Base-by-base conservation (phyloP, 2,113 vertebrate species). In the Hippolais icterina region DNA sequence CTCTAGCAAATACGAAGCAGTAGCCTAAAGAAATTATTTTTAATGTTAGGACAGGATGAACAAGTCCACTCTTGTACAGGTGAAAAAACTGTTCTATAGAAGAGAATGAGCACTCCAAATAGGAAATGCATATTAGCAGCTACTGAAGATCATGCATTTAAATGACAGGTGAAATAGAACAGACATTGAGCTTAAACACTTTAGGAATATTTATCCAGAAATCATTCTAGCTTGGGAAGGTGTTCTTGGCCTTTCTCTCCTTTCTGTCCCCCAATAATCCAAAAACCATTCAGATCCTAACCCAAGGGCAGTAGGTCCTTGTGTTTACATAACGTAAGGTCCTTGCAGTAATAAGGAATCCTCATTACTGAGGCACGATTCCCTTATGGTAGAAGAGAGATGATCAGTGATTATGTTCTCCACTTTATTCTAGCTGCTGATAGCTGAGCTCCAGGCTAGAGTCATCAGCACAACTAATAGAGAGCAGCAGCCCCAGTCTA, bases 321-420 rank as follows among this genome's bases (percentile, higher is more conserved):
- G 24, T 41, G 15, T 71, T 90, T 71, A 46, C 24, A 4, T 59
- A 57, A 57, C 0, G 0, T n/a, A 28, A 88, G 12, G 15, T 25
- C 42, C 35, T 81, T 47, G 22, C 16, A 39, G 11, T n/a, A 35
- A 25, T 17, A 25, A 42, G 39, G 14, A 71, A 50, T 74, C 27
- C 56, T 50, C 0, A 0, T 66, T 47, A 59, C 39, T 3, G 6
- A 90, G 31, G 19, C 41, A n/a, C 53, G 22, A 41, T 60, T 85
- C 31, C 12, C 10, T 52, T 31, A 4, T 19, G 80, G 29, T 29
- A 29, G 8, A 63, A 59, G 64, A 59, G 33, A 70, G 11, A 5
- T n/a, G 9, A 24, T 54, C 2, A 1, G 29, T 49, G 66, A 13
- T 54, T 22, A 9, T 23, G 29, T 54, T 59, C 46, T 70, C 11